Evolutionary conservation across 2,888 invertebrate genomes (phyloP), one percentile per base, ranked within the genome.

Genomic region (Ichneumon xanthorius): DNA sequence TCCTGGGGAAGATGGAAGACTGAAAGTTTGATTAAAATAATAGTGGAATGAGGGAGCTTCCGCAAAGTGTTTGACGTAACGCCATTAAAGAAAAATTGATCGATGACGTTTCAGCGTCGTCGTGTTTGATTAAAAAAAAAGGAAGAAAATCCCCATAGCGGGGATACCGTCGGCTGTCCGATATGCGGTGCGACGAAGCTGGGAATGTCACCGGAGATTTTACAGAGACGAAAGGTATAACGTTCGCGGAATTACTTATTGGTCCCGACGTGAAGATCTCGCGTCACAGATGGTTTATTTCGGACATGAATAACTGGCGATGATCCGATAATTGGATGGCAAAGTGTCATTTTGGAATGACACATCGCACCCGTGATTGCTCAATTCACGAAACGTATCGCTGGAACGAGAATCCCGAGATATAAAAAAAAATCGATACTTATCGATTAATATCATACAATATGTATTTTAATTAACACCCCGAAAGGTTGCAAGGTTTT

Each of bases 211-310:
- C 63, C 30, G 33, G 61, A 33, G 33, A 63, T 30, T 61, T 75
- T 75, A 45, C 73, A 48, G 33, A n/a, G 26, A 45, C 30, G n/a
- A 75, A 30, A 48, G 61, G 26, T 26, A 14, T 63, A 48, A 63
- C 61, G 48, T 30, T 30, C 58, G 7, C 40, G 11, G 33, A 61
- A 63, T 75, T 61, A 75, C 45, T 75, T 19, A 63, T 75, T 58
- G 26, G 11, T 4, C 11, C 0, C 58, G 58, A 58, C 22, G 58
- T 1, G 11, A 26, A 4, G 22, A 14, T 14, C 58, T 26, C 58
- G 58, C 58, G 14, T 58, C 9, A 14, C 58, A 58, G 22, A 58
- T 26, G 11, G 22, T 26, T 26, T 22, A 58, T 58, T 22, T 14
- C 22, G 4, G 22, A 26, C 11, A 9, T 1, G 26, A 26, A 4